A percentile compares a stretch with the other conserved stretches of the same genome.
Evolutionary conservation across 2,113 vertebrate genomes (phyloP).

Genomic region (Cyprinodon tularosa): DNA sequence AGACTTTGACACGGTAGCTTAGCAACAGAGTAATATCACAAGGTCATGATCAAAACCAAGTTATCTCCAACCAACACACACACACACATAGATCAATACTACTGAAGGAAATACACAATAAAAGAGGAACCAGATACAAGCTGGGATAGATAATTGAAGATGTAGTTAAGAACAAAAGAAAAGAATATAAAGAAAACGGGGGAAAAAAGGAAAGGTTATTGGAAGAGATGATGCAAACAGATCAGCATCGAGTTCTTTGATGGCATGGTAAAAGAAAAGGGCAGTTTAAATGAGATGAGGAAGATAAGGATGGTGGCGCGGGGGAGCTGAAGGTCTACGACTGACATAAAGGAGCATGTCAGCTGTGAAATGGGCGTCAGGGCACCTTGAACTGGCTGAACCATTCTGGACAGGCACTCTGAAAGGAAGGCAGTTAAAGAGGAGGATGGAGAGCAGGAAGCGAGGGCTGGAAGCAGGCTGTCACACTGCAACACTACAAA

Average conservation of each 20-base stretch:
- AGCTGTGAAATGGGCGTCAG: constrained; percentile 74
- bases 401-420: constrained; percentile 40
- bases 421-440: constrained; percentile 34
- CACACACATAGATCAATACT: constrained; percentile 47
- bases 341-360: constrained; percentile 72
- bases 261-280: constrained; percentile 17
- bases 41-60: constrained; percentile 68
- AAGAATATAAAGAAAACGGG: neutral
- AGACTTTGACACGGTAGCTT: constrained; percentile 37
- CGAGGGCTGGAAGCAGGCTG: constrained; percentile 18
- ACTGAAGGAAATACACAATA: constrained; percentile 21
- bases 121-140: constrained; percentile 35
- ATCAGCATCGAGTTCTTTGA: constrained; percentile 30
- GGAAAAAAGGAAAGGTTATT: constrained; percentile 27
- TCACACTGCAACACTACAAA: constrained; percentile 23
- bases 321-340: constrained; percentile 35
- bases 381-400: constrained; percentile 71
- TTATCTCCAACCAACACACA: constrained; percentile 48
- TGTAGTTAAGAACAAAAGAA: neutral
- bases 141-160: constrained; percentile 29
- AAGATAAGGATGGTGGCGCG: constrained; percentile 4
- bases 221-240: constrained; percentile 34
- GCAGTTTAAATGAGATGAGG: constrained; percentile 47
- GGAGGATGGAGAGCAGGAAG: constrained; percentile 22
- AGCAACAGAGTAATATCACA: constrained; percentile 61